Evolutionary conservation across 2,797 vertebrate genomes (phyloP), one percentile per base, ranked within the genome.

Genomic region (Paedocypris micromegethes): DNA sequence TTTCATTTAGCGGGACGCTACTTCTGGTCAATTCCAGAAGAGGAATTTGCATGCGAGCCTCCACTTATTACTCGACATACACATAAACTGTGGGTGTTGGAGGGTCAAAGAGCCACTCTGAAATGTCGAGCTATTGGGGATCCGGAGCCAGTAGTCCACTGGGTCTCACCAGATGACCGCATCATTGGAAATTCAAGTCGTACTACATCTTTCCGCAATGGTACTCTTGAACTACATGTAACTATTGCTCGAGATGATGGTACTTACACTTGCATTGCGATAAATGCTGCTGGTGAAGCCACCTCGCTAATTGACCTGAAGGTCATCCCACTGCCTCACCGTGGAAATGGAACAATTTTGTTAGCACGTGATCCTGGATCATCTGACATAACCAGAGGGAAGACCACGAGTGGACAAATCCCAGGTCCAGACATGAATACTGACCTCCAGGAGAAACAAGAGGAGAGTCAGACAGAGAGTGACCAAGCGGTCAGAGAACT

Each of bases 251-350:
- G 90, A 43, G 94, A 96, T 0, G 92, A 93, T 0, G 94, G 94
- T 41, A 79, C 83, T 3, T 96, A 94, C 78, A 94, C 93, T 0
- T 96, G 94, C 75, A 95, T 96, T 2, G 92, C 94, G 7, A 93
- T 93, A 75, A 96, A 96, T 37, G 93, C 94, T 0, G 94, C 93
- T 0, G 93, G 94, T 0, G 93, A 96, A 78, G 91, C 94, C 2
- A 94, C 92, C 0, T 92, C 94, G 52, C 82, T 80, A 0, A 92
- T 93, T 7, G 92, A 93, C 70, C 83, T 96, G 6, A 93, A 90
- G 81, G 92, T 96, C 76, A 91, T 95, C 73, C 93, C 92, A 2
- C 81, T 96, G 72, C 93, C 94, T 50, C 94, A 94, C 5, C 81
- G 91, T 0, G 88, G 88, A 3, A 85, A 85, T 58, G 82, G 81